Evolutionary conservation across 2,113 vertebrate genomes (phyloP), one percentile per base, ranked within the genome.

Genomic region (Odocoileus hemionus): DNA sequence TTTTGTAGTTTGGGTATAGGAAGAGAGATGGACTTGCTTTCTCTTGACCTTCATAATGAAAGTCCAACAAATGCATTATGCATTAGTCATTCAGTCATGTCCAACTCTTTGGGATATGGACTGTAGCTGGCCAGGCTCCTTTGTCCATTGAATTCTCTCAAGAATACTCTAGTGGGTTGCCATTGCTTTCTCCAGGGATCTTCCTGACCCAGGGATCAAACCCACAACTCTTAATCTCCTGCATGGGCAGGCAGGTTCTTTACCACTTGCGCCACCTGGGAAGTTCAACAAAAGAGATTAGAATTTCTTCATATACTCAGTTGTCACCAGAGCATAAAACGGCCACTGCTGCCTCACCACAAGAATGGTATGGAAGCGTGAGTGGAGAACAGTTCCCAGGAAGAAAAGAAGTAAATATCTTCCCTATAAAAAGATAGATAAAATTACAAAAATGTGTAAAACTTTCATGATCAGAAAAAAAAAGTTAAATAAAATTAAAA

Each of bases 321-420:
- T 6, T 80, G 11, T 58, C 54, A 54, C 5, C 11, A n/a, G 19
- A 25, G 14, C 4, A 1, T 52, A 52, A 19, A 3, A 17, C 0
- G 0, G 1, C 16, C 1, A 7, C 6, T 4, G 25, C n/a, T 39
- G 6, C 33, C 45, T 89, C n/a, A 14, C 5, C 57, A 39, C 23
- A 67, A 36, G 39, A 36, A 43, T 23, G 28, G 2, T 30, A 25
- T 6, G 21, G 16, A 64, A 85, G 39, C 17, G 30, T 47, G 36
- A 55, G 43, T 54, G 43, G 26, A 8, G 85, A 60, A n/a, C 36
- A 74, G 14, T 61, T 92, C 83, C 57, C 85, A 30, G 57, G 92
- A 85, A 19, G 23, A 89, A 83, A 28, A 70, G 21, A 28, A 93
- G 15, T 54, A 58, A 43, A 43, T 43, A 39, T 57, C 9, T 70